phyloP scores from a whole-genome alignment of 2,113 vertebrate species.

The Callaeas wilsoni region DNA sequence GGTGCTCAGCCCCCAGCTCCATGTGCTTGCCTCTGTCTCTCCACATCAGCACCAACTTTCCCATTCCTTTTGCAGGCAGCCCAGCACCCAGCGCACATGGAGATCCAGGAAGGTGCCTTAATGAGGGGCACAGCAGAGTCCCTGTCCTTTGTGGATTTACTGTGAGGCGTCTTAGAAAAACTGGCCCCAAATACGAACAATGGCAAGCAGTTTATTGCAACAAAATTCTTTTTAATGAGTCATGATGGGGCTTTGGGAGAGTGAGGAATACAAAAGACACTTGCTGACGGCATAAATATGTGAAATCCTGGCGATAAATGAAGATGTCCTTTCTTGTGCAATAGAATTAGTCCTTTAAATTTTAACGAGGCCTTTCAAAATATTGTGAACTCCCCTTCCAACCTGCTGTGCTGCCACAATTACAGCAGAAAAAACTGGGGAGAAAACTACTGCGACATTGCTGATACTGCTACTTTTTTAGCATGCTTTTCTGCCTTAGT shows the following conservation, averaged over 20 bases:
- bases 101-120: background rate
- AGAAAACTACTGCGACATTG: background rate
- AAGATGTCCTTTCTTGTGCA: slow-evolving; percentile 40
- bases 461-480: background rate
- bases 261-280: background rate
- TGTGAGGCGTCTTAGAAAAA: background rate
- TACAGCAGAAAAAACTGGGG: background rate
- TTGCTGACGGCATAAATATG: background rate
- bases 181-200: background rate
- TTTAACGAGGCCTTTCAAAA: slow-evolving; percentile 17
- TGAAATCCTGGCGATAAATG: background rate
- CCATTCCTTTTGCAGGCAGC: background rate
- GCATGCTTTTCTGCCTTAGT: background rate
- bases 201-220: background rate
- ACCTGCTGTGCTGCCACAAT: background rate
- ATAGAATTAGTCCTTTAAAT: slow-evolving; percentile 6
- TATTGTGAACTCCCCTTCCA: background rate
- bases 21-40: background rate
- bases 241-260: background rate
- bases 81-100: rapidly evolving
- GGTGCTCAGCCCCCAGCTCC: background rate
- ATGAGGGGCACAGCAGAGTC: background rate
- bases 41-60: background rate
- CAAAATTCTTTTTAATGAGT: background rate
- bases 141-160: background rate